phyloP scores from a whole-genome alignment of 2,113 vertebrate genomes.

The Psophia crepitans region DNA sequence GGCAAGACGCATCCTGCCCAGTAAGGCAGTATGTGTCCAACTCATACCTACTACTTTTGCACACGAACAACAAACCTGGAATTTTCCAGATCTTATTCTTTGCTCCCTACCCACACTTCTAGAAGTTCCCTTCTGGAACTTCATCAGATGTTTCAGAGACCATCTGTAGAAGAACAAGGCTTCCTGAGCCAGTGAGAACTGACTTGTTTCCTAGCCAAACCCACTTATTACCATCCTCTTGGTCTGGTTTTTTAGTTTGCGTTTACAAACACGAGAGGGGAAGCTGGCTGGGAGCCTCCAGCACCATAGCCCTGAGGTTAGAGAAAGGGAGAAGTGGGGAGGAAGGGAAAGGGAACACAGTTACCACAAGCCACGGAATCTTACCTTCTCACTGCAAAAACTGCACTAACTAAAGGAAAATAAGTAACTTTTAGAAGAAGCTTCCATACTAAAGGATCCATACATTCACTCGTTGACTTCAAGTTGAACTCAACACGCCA shows the following conservation, averaged over 20 bases:
- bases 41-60: background rate
- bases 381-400: background rate
- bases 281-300: background rate
- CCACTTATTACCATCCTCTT: fast-evolving
- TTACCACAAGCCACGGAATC: background rate
- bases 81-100: background rate
- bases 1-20: background rate
- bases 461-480: background rate
- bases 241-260: background rate
- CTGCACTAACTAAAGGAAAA: background rate
- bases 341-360: background rate
- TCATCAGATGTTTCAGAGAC: background rate
- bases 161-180: background rate
- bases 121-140: background rate
- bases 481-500: background rate
- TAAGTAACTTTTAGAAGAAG: background rate
- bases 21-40: background rate
- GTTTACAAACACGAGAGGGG: background rate
- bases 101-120: background rate
- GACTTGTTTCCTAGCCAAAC: background rate
- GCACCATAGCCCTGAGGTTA: background rate
- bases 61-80: fast-evolving
- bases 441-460: background rate
- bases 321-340: background rate
- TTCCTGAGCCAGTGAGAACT: background rate